Percentiles rank a stretch among this genome's conserved stretches.
Evolutionary conservation across 2,113 vertebrate genomes (phyloP).

Genomic region (Jacana jacana): DNA sequence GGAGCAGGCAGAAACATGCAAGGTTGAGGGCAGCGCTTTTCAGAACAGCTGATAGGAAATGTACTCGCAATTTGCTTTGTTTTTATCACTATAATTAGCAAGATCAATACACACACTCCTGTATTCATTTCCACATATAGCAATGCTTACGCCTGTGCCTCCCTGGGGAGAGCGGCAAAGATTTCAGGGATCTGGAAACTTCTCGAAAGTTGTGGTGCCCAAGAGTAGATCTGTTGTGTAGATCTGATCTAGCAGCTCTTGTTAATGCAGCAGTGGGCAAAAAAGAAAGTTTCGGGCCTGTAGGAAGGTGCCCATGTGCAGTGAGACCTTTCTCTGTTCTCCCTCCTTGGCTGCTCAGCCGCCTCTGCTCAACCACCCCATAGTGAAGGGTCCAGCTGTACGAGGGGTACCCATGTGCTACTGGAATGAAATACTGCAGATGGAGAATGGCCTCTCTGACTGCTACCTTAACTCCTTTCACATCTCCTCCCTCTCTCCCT

Average conservation of each 20-base stretch:
- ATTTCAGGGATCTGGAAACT: background rate
- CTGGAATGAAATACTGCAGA: rapidly evolving
- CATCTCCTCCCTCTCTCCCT: background rate
- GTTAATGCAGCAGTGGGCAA: background rate
- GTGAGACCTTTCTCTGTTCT: no score
- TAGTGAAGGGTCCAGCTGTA: rapidly evolving
- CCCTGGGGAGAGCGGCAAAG: background rate
- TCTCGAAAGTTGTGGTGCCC: background rate
- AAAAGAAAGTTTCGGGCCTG: rapidly evolving
- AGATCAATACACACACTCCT: background rate
- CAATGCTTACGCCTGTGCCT: background rate
- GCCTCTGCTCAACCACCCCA: rapidly evolving
- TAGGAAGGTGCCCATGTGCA: background rate
- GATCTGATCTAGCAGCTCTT: background rate
- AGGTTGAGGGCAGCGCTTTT: background rate
- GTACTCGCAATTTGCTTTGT: background rate
- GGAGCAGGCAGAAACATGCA: rapidly evolving
- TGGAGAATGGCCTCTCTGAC: background rate
- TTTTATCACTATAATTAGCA: conserved; percentile 35
- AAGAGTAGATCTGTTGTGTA: background rate
- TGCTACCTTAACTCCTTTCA: no score
- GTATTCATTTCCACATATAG: background rate
- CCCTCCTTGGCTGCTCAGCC: background rate
- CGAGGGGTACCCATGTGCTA: rapidly evolving
- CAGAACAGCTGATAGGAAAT: conserved; percentile 17